Conservation (phyloP, 2,888 invertebrate genomes). For the Orthonychiurus folsomi region DNA sequence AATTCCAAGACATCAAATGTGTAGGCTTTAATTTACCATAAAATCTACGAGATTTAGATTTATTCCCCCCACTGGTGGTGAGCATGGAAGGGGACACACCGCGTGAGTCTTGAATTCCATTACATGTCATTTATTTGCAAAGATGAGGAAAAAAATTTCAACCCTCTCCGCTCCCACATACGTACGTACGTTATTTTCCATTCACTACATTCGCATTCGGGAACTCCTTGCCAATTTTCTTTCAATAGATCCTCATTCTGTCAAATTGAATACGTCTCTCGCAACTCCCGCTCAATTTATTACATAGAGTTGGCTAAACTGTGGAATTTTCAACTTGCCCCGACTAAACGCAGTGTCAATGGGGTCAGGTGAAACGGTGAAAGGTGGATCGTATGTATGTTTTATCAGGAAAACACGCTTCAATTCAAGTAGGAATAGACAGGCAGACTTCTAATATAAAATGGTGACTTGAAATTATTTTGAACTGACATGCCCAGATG, state of each 20-base stretch:
- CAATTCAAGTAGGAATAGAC: no score
- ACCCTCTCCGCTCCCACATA: neutral
- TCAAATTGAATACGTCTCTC: neutral
- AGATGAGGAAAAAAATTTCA: neutral
- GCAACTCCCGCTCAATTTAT: neutral
- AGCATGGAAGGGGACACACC: no score
- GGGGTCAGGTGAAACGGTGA: no score
- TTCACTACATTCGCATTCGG: neutral
- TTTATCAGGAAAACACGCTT: no score
- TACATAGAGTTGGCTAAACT: neutral
- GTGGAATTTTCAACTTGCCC: neutral
- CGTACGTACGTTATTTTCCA: no score
- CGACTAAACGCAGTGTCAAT: neutral
- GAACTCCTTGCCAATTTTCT: neutral
- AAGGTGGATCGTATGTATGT: no score
- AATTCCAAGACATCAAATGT: no score
- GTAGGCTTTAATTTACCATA: neutral
- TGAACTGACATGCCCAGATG: no score
- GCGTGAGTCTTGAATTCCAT: no score
- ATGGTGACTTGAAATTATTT: no score
- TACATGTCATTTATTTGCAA: neutral
- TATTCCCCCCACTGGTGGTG: no score
- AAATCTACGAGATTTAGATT: neutral
- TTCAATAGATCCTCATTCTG: neutral
- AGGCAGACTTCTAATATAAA: no score